phyloP scores from a whole-genome alignment of 2,888 invertebrate species.

The Epicampocera succincta region DNA sequence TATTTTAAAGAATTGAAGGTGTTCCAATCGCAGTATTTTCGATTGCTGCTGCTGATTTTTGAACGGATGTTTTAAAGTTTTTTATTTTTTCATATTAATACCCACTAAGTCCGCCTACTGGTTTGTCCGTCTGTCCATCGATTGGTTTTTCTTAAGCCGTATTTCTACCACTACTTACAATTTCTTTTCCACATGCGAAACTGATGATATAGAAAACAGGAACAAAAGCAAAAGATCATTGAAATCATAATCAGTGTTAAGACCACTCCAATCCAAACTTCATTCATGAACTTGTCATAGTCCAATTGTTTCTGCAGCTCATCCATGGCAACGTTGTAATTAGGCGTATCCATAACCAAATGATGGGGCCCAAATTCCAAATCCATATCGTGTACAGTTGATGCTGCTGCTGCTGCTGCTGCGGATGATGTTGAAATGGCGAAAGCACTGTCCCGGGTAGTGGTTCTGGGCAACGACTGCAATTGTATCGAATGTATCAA shows the following conservation, averaged over 20 bases:
- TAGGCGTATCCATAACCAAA: constrained; percentile 77
- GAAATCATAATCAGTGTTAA: constrained; percentile 84
- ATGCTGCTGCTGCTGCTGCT: neutral
- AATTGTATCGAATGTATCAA: constrained; percentile 77
- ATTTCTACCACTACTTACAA: constrained; percentile 82
- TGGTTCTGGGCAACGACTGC: constrained; percentile 65
- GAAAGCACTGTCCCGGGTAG: constrained; percentile 29
- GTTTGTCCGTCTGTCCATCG: neutral
- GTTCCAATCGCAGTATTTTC: no score
- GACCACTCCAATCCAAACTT: constrained; percentile 86
- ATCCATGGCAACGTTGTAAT: constrained; percentile 73
- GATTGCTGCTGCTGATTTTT: no score
- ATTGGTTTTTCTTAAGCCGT: neutral
- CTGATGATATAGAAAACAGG: constrained; percentile 85
- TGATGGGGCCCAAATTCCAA: constrained; percentile 75
- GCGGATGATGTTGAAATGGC: constrained; percentile 7
- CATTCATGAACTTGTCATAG: constrained; percentile 85
- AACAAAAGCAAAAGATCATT: constrained; percentile 85
- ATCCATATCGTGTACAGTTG: constrained; percentile 71
- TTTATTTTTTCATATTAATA: no score
- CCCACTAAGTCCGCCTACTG: no score
- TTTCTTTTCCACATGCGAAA: constrained; percentile 85
- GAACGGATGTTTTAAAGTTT: no score
- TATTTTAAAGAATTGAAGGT: no score
- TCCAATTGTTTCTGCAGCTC: constrained; percentile 81